phyloP scores from a whole-genome alignment of 2,888 invertebrate species.

The Anthophora plumipes region DNA sequence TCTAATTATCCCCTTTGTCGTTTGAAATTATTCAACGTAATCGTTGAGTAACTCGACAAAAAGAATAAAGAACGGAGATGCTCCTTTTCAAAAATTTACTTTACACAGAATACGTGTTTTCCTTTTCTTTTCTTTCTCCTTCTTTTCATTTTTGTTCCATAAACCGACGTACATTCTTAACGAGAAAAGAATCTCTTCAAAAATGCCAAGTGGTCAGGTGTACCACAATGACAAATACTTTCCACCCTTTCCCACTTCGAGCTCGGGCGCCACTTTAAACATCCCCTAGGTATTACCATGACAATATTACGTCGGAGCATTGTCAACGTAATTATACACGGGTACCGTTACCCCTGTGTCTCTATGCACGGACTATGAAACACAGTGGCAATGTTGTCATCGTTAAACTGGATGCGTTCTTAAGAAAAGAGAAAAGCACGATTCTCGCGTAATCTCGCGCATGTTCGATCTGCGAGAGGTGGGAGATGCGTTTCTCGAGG shows the following conservation, averaged over 20 bases:
- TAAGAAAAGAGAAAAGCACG: background rate
- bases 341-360: background rate
- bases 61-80: background rate
- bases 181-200: too few species aligned
- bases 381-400: background rate
- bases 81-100: background rate
- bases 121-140: too few species aligned
- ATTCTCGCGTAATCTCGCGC: constrained; percentile 16
- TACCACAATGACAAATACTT: background rate
- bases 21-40: background rate
- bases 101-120: too few species aligned
- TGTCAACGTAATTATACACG: constrained; percentile 19
- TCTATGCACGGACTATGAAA: background rate
- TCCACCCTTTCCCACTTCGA: background rate
- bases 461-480: constrained; percentile 1
- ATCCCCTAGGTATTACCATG: background rate
- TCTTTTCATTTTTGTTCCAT: background rate
- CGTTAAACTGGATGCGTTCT: background rate
- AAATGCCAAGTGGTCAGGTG: background rate
- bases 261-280: background rate
- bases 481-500: constrained; percentile 6
- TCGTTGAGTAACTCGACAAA: too few species aligned
- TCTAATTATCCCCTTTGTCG: constrained; percentile 1
- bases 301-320: constrained; percentile 1
- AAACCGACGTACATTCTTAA: background rate